Conservation (phyloP, 2,113 vertebrate species). For the Patagioenas fasciata region DNA sequence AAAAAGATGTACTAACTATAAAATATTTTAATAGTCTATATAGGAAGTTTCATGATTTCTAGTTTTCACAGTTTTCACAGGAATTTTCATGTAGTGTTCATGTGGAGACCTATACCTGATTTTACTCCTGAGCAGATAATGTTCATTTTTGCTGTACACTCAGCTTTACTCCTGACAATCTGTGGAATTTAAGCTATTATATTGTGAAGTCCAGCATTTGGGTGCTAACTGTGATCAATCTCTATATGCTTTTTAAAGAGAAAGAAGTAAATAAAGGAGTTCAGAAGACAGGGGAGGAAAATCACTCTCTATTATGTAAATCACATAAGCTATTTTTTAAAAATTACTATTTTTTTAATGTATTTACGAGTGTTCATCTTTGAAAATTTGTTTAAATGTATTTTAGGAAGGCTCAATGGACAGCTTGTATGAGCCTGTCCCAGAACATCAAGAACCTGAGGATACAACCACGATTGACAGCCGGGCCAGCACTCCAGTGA, state of each 20-base stretch:
- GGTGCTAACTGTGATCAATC: background rate
- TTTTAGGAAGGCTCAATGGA: constrained; percentile 88
- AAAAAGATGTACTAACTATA: background rate
- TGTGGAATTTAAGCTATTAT: background rate
- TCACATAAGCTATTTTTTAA: background rate
- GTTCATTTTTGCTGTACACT: background rate
- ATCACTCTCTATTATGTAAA: background rate
- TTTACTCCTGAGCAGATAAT: background rate
- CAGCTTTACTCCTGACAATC: background rate
- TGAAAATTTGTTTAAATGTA: background rate
- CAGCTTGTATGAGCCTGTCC: constrained; percentile 85
- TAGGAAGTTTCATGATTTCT: background rate
- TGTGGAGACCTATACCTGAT: background rate
- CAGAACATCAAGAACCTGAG: constrained; percentile 63
- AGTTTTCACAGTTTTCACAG: background rate
- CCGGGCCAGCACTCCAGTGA: constrained; percentile 44
- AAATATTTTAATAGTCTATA: background rate
- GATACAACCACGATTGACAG: constrained; percentile 29
- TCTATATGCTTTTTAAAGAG: background rate
- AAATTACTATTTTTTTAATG: background rate
- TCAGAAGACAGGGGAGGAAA: background rate
- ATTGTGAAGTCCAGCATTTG: background rate
- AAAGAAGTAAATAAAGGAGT: background rate
- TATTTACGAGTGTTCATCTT: background rate
- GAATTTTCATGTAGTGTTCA: background rate